phyloP scores from a whole-genome alignment of 1,140 invertebrate genomes.

The Monochamus saltuarius region DNA sequence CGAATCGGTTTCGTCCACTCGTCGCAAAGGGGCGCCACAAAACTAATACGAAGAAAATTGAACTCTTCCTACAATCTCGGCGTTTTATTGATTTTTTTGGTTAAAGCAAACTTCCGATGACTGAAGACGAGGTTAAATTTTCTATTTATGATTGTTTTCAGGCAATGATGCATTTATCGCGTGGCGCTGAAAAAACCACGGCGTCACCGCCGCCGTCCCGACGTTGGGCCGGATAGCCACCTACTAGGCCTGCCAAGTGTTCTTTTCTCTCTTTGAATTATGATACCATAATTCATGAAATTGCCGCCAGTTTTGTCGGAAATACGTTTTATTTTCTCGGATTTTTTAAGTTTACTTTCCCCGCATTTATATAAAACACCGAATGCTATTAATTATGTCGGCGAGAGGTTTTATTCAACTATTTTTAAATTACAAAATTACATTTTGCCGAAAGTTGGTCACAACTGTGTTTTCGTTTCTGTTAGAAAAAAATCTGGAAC shows the following conservation, averaged over 20 bases:
- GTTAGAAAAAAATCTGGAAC: constrained; percentile 23
- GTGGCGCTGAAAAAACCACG: constrained; percentile 4
- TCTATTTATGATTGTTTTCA: background rate
- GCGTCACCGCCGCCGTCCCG: constrained; percentile 24
- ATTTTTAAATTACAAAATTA: constrained; percentile 3
- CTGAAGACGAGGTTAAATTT: no score
- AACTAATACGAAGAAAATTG: no score
- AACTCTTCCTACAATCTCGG: no score
- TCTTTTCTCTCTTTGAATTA: constrained; percentile 41
- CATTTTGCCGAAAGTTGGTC: constrained; percentile 14
- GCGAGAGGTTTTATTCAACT: background rate
- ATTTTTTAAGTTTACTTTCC: background rate
- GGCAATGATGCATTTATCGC: constrained; percentile 8
- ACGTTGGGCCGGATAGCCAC: constrained; percentile 35
- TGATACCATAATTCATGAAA: constrained; percentile 37
- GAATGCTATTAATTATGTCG: constrained; percentile 24
- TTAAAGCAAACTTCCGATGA: no score
- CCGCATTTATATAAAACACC: constrained; percentile 20
- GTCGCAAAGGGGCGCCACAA: no score
- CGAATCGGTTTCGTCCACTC: no score
- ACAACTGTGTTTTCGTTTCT: constrained; percentile 19
- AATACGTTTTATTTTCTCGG: constrained; percentile 13
- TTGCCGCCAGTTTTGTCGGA: constrained; percentile 9
- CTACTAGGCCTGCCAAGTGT: constrained; percentile 41
- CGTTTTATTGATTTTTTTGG: no score